phyloP scores from a whole-genome alignment of 2,113 vertebrate species.

The Notechis scutatus region DNA sequence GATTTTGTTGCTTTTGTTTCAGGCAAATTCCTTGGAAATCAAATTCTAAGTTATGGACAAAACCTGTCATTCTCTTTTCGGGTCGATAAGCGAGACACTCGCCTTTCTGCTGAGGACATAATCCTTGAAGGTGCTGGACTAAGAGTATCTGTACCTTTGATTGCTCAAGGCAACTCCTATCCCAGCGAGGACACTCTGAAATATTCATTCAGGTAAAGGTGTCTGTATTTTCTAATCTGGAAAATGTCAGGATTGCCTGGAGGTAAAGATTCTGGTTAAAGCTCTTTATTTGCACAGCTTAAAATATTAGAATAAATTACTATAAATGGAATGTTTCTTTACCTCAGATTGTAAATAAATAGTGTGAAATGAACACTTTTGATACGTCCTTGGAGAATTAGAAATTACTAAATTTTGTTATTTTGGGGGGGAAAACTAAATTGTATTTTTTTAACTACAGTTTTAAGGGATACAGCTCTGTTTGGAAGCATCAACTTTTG shows the following conservation, averaged over 20 bases:
- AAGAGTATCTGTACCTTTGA: constrained; percentile 86
- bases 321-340: not conserved
- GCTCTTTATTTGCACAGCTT: not conserved
- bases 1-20: constrained; percentile 43
- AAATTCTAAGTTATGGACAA: constrained; percentile 90
- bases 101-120: constrained; percentile 92
- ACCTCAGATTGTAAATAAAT: not conserved
- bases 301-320: not conserved
- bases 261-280: not conserved
- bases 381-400: not conserved
- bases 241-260: not conserved
- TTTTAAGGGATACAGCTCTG: not conserved
- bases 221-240: rapidly evolving
- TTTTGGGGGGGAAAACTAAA: not conserved
- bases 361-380: not conserved
- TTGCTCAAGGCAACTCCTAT: constrained; percentile 94
- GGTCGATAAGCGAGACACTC: constrained; percentile 83
- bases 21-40: constrained; percentile 91
- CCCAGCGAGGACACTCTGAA: constrained; percentile 81
- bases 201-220: constrained; percentile 86
- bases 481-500: not conserved
- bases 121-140: constrained; percentile 86
- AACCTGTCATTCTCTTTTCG: constrained; percentile 90
- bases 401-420: no score
- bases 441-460: not conserved